These are phyloP conservation scores for Melanotaenia duboulayi DNA, from an alignment of 2,113 vertebrate genomes.

Conservation along the genomic window DNA sequence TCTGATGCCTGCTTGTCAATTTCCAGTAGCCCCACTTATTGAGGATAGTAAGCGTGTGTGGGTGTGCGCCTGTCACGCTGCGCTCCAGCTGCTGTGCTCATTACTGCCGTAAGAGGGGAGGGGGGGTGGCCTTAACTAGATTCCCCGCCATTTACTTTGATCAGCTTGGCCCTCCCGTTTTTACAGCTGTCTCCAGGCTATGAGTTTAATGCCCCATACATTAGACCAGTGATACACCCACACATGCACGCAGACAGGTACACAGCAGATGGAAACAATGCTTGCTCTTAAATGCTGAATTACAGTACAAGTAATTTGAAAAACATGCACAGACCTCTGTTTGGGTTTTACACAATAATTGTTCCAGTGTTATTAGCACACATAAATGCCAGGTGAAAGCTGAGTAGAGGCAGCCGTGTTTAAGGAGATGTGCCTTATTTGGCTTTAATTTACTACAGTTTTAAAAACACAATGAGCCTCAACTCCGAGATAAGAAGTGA, in stretches of 20 bases:
- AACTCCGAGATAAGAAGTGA: too few relatives aligned
- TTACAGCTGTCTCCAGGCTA: slow-evolving; percentile 68
- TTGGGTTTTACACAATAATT: not conserved
- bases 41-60: slow-evolving; percentile 46
- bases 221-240: slow-evolving; percentile 27
- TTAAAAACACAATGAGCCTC: not conserved
- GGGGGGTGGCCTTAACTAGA: slow-evolving; percentile 69
- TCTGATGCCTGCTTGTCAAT: slow-evolving; percentile 11
- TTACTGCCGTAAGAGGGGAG: slow-evolving; percentile 62
- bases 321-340: slow-evolving; percentile 7
- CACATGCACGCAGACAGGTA: slow-evolving; percentile 34
- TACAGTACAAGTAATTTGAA: slow-evolving; percentile 12
- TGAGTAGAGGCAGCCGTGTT: not conserved
- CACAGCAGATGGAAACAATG: slow-evolving; percentile 41
- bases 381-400: slow-evolving; percentile 6
- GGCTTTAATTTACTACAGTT: not conserved
- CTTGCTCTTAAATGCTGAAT: slow-evolving; percentile 16
- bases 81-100: slow-evolving; percentile 60
- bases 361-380: slow-evolving; percentile 22
- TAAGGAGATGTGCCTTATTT: not conserved
- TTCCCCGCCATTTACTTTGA: slow-evolving; percentile 75
- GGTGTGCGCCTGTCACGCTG: slow-evolving; percentile 59
- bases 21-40: slow-evolving; percentile 20
- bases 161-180: slow-evolving; percentile 53
- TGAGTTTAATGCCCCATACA: slow-evolving; percentile 63